Conservation (phyloP, 2,888 invertebrate species). For the Phanerotoma sp. region DNA sequence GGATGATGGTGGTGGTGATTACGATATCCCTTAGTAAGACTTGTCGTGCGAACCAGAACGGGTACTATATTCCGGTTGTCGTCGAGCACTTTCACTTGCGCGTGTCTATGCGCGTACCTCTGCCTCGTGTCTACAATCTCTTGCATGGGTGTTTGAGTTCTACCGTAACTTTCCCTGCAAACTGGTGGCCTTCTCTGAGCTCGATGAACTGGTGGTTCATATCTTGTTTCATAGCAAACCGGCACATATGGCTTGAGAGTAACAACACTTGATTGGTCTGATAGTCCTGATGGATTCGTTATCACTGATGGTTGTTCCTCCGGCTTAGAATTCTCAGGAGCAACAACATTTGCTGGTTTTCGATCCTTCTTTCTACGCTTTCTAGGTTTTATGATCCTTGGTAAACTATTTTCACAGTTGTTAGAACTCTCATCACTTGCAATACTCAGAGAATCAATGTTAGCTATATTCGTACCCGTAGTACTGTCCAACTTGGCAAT, state of each 20-base stretch:
- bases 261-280: conserved; percentile 46
- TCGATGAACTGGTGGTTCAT: conserved; percentile 46
- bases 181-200: conserved; percentile 44
- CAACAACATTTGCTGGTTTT: conserved; percentile 61
- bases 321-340: conserved; percentile 40
- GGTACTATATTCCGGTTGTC: conserved; percentile 53
- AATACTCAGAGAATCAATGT: conserved; percentile 71
- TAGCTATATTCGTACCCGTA: conserved; percentile 56
- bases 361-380: conserved; percentile 89
- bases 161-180: conserved; percentile 45
- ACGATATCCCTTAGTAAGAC: conserved; percentile 30
- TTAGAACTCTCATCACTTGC: conserved; percentile 76
- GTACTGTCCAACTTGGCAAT: conserved; percentile 32
- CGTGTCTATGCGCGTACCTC: conserved; percentile 51
- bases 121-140: conserved; percentile 60
- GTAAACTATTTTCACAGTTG: conserved; percentile 74
- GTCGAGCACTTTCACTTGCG: conserved; percentile 61
- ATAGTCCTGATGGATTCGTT: conserved; percentile 21
- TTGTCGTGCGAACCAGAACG: conserved; percentile 34
- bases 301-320: conserved; percentile 40
- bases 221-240: conserved; percentile 49
- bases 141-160: conserved; percentile 52
- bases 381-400: conserved; percentile 85
- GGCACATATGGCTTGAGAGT: conserved; percentile 60
- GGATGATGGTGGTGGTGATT: conserved; percentile 34